Conservation (phyloP, 2,797 vertebrate species). For the Lindbergichthys nudifrons region DNA sequence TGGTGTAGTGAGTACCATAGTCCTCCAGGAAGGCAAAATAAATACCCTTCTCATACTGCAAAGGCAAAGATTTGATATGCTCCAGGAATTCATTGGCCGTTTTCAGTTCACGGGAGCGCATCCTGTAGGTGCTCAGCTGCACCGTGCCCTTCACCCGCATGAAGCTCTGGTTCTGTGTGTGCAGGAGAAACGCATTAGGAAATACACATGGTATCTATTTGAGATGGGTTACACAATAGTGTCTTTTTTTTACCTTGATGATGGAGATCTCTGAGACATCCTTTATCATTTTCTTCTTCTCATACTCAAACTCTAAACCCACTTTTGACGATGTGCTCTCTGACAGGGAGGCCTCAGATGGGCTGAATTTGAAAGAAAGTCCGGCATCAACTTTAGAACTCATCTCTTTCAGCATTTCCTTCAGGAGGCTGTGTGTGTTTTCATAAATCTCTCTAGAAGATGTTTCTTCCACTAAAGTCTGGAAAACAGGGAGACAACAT, state of each 20-base stretch:
- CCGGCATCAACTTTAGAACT: slow-evolving; percentile 29
- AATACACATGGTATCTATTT: background rate
- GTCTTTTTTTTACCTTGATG: slow-evolving; percentile 77
- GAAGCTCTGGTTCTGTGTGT: slow-evolving; percentile 85
- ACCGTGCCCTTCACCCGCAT: slow-evolving; percentile 87
- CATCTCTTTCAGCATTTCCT: slow-evolving; percentile 73
- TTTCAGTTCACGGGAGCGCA: slow-evolving; percentile 81
- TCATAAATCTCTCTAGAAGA: slow-evolving; percentile 85
- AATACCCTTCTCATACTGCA: slow-evolving; percentile 88
- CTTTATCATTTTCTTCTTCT: slow-evolving; percentile 56
- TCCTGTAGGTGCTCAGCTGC: slow-evolving; percentile 88
- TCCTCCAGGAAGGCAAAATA: slow-evolving; percentile 93
- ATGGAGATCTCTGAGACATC: slow-evolving; percentile 52
- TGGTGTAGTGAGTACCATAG: slow-evolving; percentile 93
- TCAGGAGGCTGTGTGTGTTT: slow-evolving; percentile 74
- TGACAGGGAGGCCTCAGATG: slow-evolving; percentile 61
- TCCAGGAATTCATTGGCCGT: slow-evolving; percentile 84
- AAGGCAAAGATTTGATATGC: slow-evolving; percentile 84
- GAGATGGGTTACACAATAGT: background rate
- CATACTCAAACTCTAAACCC: accelerated
- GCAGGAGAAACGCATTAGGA: background rate
- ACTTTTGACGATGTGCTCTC: accelerated
- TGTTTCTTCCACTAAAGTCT: slow-evolving; percentile 88
- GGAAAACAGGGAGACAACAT: background rate
- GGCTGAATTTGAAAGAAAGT: slow-evolving; percentile 83